A percentile compares a stretch with the other conserved stretches of the same genome.
phyloP scores from a whole-genome alignment of 2,888 invertebrate genomes.

The Gymnosoma rotundatum region DNA sequence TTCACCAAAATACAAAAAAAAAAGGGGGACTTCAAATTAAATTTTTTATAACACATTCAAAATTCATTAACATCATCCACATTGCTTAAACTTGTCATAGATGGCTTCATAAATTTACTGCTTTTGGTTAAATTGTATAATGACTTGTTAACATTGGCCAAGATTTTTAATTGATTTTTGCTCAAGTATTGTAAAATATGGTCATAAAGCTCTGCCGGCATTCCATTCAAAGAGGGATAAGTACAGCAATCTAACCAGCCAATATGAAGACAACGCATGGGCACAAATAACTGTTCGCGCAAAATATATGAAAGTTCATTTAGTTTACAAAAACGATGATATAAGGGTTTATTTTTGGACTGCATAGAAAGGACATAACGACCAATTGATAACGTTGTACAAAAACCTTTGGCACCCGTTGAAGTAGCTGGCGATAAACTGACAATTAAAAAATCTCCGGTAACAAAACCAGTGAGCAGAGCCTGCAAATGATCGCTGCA shows the following conservation, averaged over 20 bases:
- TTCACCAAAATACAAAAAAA: slow-evolving; percentile 26
- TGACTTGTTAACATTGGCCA: slow-evolving; percentile 76
- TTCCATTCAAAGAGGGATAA: slow-evolving; percentile 81
- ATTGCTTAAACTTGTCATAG: neutral
- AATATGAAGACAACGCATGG: slow-evolving; percentile 84
- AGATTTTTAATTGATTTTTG: slow-evolving; percentile 74
- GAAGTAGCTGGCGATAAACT: slow-evolving; percentile 76
- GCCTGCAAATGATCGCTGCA: slow-evolving; percentile 51
- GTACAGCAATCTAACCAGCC: slow-evolving; percentile 74
- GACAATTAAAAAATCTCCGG: slow-evolving; percentile 78
- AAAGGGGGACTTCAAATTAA: slow-evolving; percentile 32
- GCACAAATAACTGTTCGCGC: slow-evolving; percentile 84
- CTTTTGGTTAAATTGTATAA: slow-evolving; percentile 70
- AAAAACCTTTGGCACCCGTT: slow-evolving; percentile 74
- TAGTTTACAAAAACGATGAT: slow-evolving; percentile 78
- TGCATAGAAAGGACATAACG: slow-evolving; percentile 77
- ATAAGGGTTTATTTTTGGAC: slow-evolving; percentile 73
- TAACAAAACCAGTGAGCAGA: slow-evolving; percentile 75
- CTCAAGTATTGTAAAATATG: slow-evolving; percentile 75
- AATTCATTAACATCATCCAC: neutral
- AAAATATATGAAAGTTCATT: slow-evolving; percentile 83
- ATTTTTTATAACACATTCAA: slow-evolving; percentile 18
- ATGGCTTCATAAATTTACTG: slow-evolving; percentile 56
- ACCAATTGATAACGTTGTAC: slow-evolving; percentile 78
- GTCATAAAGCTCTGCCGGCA: slow-evolving; percentile 78